A percentile compares a stretch with the other conserved stretches of the same genome.
Conservation (phyloP, 2,888 invertebrate genomes). For the Rugalucina vietnamica region DNA sequence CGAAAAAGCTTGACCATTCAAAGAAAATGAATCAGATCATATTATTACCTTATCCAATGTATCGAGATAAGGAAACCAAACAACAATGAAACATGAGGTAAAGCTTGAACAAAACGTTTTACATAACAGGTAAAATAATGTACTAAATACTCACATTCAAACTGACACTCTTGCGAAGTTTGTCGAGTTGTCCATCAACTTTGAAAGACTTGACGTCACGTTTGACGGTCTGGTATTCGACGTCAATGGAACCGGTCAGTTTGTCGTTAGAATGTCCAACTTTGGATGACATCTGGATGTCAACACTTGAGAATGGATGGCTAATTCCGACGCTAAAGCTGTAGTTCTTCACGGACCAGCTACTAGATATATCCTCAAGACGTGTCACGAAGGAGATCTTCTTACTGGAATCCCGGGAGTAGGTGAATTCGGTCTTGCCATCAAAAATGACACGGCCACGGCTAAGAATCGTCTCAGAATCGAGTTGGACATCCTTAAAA, state of each 20-base stretch:
- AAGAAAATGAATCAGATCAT: too few species aligned
- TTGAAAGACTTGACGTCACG: slow-evolving; percentile 64
- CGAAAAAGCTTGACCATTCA: too few species aligned
- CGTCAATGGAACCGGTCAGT: slow-evolving; percentile 59
- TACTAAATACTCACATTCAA: slow-evolving; percentile 69
- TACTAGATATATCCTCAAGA: slow-evolving; percentile 65
- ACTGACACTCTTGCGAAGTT: slow-evolving; percentile 57
- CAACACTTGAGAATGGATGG: slow-evolving; percentile 74
- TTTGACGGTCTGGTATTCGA: slow-evolving; percentile 69
- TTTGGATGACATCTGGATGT: slow-evolving; percentile 67
- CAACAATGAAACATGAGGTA: too few species aligned
- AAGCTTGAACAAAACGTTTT: too few species aligned
- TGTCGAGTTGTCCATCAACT: slow-evolving; percentile 67
- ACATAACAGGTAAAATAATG: too few species aligned
- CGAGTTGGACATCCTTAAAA: slow-evolving; percentile 72
- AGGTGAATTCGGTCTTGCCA: slow-evolving; percentile 70
- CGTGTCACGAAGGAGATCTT: slow-evolving; percentile 68
- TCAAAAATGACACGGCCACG: slow-evolving; percentile 68
- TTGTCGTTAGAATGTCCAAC: slow-evolving; percentile 60
- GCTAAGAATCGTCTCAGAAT: slow-evolving; percentile 69
- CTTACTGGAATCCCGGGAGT: slow-evolving; percentile 69
- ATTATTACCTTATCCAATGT: too few species aligned
- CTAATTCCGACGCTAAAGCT: slow-evolving; percentile 66
- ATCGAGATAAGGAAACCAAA: too few species aligned
- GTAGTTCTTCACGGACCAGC: slow-evolving; percentile 65